Base-by-base conservation (phyloP, 2,888 invertebrate genomes). In the Ochropacha duplaris region DNA sequence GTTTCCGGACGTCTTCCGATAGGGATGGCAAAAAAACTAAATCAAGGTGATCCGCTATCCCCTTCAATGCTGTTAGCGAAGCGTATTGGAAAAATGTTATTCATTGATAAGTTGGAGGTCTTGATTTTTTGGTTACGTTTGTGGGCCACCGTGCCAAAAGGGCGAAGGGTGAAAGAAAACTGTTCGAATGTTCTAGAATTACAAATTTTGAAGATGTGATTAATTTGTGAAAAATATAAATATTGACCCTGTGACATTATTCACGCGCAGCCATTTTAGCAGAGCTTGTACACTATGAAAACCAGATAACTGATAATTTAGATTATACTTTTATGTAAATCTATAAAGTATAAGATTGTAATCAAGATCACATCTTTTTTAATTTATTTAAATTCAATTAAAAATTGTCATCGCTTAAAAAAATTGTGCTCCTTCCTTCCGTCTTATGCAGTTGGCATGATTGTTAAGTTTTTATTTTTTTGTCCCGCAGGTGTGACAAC, bases 1-100 rank as follows among this genome's bases (percentile, higher is more conserved):
- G 80, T 78, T 82, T 88, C 86, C 87, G 87, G 84, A 72, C 74
- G 75, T 83, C 86, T 88, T 88, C 85, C 82, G 81, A 78, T 62
- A 68, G 81, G 83, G 78, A 72, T 71, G 65, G 59, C 67, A 67
- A 68, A 67, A 67, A 65, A 71, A 68, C 79, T 69, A 78, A 66
- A 61, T 58, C 79, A 81, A 74, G 69, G 74, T 78, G 86, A 83
- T 65, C 87, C 76, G 74, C 70, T 74, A 71, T 65, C 65, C 78
- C 74, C 74, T 74, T 64, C 58, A 55, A 61, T 54, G 60, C 2
- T 50, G 58, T 66, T 68, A 62, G 63, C 56, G 62, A 58, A 52
- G 55, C n/a, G 54, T 68, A 62, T 59, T 63, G 55, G 57, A 57
- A 65, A 57, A 63, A 68, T 61, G 61, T 62, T 59, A 58, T 75